phyloP scores from a whole-genome alignment of 2,797 vertebrate genomes.

The Phalanger gymnotis region DNA sequence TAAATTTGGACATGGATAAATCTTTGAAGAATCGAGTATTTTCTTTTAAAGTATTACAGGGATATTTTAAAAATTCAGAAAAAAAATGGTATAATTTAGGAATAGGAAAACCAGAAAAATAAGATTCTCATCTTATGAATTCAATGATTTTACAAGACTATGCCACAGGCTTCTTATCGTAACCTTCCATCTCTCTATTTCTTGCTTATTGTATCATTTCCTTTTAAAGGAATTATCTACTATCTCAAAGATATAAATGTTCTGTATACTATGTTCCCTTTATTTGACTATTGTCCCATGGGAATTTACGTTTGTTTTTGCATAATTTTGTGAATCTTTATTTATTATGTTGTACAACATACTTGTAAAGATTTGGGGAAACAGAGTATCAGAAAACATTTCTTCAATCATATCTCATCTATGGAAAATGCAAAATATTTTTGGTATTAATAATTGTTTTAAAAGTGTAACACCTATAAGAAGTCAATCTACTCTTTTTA shows the following conservation, averaged over 20 bases:
- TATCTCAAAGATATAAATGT: constrained; percentile 9
- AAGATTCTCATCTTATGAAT: constrained; percentile 41
- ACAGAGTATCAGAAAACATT: constrained; percentile 47
- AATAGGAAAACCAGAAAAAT: constrained; percentile 56
- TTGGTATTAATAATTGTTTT: constrained; percentile 40
- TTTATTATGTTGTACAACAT: not conserved
- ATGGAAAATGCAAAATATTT: constrained; percentile 33
- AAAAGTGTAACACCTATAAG: not conserved
- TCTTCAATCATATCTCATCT: not conserved
- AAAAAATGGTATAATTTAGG: constrained; percentile 43
- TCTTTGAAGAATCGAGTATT: not conserved
- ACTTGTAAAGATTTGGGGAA: constrained; percentile 13
- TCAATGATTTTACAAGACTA: constrained; percentile 68
- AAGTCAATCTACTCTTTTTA: constrained; percentile 28
- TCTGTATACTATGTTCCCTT: not conserved
- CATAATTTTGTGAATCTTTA: not conserved
- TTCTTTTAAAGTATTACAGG: not conserved
- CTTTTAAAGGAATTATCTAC: not conserved
- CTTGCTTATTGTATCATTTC: constrained; percentile 55
- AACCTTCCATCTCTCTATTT: constrained; percentile 63
- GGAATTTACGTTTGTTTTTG: not conserved
- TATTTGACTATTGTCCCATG: not conserved
- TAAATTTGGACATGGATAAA: not conserved
- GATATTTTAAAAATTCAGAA: constrained; percentile 24
- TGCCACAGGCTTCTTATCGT: constrained; percentile 61